These are phyloP conservation scores for Hystrix brachyura DNA, from an alignment of 2,113 vertebrate genomes.

Conservation along the genomic window DNA sequence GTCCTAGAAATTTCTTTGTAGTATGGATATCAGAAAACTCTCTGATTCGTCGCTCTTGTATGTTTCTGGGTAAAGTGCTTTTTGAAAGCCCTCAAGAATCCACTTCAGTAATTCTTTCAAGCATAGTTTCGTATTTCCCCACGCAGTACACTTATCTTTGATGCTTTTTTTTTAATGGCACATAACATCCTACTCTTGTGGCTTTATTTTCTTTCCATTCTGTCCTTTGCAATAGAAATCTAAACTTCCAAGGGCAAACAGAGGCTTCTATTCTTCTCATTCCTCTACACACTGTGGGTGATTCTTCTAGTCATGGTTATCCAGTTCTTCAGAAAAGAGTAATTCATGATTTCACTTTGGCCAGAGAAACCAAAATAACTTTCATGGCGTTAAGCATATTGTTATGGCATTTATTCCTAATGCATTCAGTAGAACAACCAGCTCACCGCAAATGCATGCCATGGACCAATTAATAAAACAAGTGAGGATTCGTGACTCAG, in stretches of 20 bases:
- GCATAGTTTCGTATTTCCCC: not conserved
- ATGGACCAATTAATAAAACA: not conserved
- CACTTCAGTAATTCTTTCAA: not conserved
- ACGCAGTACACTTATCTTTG: conserved; percentile 23
- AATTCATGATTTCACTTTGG: conserved; percentile 61
- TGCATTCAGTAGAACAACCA: conserved; percentile 49
- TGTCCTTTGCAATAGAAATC: conserved; percentile 48
- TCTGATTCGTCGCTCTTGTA: conserved; percentile 6
- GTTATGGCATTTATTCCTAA: conserved; percentile 67
- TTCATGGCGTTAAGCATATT: conserved; percentile 65
- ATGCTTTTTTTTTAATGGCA: conserved; percentile 16
- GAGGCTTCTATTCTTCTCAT: not conserved
- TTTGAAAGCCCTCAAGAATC: not conserved
- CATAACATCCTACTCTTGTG: conserved; percentile 13
- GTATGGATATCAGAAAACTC: not conserved
- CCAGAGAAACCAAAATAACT: conserved; percentile 64
- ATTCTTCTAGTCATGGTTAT: conserved; percentile 42
- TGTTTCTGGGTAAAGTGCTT: conserved; percentile 14
- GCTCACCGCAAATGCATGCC: conserved; percentile 46
- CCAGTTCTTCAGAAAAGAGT: conserved; percentile 41
- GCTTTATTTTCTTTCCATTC: conserved; percentile 54
- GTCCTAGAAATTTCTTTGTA: conserved; percentile 40
- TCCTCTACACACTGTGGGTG: not conserved
- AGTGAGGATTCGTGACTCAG: not conserved
- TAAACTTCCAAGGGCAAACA: conserved; percentile 44